Conservation (phyloP, 2,113 vertebrate species). For the Cottus gobio region DNA sequence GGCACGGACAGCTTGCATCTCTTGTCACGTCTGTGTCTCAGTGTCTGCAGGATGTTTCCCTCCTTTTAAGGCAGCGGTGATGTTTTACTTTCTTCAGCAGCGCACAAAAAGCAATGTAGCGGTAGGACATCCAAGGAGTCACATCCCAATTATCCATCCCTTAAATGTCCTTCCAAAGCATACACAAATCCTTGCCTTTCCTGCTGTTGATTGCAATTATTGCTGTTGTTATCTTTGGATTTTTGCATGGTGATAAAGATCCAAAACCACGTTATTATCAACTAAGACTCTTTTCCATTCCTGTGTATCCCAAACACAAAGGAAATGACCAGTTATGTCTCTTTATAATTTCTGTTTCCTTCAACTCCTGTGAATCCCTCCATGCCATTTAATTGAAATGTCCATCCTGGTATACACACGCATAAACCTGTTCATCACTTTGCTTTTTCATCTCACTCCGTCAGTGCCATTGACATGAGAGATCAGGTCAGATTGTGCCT, state of each 20-base stretch:
- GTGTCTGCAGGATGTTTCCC: constrained; percentile 59
- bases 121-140: constrained; percentile 2
- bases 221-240: neutral
- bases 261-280: neutral
- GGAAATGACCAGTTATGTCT: neutral
- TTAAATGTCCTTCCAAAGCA: neutral
- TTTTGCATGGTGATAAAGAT: neutral
- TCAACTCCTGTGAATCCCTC: neutral
- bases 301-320: constrained; percentile 13
- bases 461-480: constrained; percentile 16
- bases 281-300: neutral
- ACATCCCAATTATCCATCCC: neutral
- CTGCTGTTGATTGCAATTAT: neutral
- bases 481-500: constrained; percentile 20
- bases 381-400: neutral
- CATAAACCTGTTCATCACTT: constrained; percentile 1
- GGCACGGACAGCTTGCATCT: constrained; percentile 48
- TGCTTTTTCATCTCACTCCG: constrained; percentile 6
- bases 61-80: constrained; percentile 79
- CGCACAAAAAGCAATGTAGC: constrained; percentile 32
- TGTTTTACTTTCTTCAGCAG: constrained; percentile 56
- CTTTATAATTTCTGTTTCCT: neutral
- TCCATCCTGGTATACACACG: neutral
- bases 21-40: constrained; percentile 55
- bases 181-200: neutral